phyloP scores from a whole-genome alignment of 1,140 invertebrate species.

The Pectinophora gossypiella region DNA sequence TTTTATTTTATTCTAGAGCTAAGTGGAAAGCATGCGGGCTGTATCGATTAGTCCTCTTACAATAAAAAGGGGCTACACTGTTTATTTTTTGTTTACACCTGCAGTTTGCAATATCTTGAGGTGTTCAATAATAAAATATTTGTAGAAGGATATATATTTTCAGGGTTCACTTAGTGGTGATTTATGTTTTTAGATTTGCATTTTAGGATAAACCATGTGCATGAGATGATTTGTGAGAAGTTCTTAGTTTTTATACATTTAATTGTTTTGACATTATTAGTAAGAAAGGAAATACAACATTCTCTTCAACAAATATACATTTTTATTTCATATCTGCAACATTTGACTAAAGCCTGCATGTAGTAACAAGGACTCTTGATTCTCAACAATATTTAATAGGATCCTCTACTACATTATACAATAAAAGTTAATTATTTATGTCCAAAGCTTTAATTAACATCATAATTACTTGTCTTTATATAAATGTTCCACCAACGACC shows the following conservation, averaged over 20 bases:
- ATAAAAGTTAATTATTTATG: background rate
- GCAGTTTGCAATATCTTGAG: background rate
- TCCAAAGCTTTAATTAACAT: slow-evolving; percentile 77
- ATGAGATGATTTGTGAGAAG: slow-evolving; percentile 46
- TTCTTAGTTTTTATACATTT: slow-evolving; percentile 57
- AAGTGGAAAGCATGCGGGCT: background rate
- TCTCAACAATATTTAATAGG: too few species aligned
- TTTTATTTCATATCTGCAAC: too few species aligned
- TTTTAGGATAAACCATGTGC: slow-evolving; percentile 42
- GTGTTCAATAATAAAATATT: slow-evolving; percentile 14
- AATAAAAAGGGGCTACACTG: too few species aligned
- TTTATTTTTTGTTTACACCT: too few species aligned
- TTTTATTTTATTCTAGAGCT: background rate
- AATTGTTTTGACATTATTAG: slow-evolving; percentile 54
- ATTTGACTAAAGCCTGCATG: too few species aligned
- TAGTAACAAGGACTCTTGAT: slow-evolving; percentile 4
- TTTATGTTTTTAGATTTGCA: slow-evolving; percentile 48
- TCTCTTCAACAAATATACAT: slow-evolving; percentile 29
- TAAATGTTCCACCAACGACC: slow-evolving; percentile 84
- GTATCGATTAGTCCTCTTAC: background rate
- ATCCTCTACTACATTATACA: background rate
- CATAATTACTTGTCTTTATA: slow-evolving; percentile 85
- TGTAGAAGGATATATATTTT: slow-evolving; percentile 30
- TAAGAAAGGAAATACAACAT: slow-evolving; percentile 53
- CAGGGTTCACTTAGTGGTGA: slow-evolving; percentile 26